phyloP scores from a whole-genome alignment of 2,113 vertebrate species.

The Urocitellus parryii region DNA sequence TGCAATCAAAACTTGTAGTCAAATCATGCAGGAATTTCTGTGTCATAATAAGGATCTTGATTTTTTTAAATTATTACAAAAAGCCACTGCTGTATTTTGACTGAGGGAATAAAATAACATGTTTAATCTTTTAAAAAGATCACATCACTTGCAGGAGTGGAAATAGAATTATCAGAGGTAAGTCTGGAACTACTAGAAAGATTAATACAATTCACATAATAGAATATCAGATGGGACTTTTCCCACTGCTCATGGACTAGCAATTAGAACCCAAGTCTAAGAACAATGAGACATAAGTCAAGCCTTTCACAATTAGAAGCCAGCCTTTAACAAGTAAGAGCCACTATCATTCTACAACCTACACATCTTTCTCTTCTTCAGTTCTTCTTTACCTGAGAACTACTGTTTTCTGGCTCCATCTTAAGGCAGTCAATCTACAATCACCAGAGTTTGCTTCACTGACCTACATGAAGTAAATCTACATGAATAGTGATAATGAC shows the following conservation, averaged over 20 bases:
- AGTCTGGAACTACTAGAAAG: conserved; percentile 20
- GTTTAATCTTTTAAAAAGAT: conserved; percentile 5
- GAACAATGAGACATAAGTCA: neutral
- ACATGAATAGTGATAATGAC: neutral
- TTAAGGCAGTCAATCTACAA: neutral
- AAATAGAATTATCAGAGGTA: neutral
- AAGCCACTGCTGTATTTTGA: neutral
- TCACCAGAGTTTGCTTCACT: neutral
- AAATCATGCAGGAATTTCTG: neutral
- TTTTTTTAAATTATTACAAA: neutral
- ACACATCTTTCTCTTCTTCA: neutral
- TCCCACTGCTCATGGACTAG: neutral
- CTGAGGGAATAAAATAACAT: neutral
- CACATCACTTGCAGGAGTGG: neutral
- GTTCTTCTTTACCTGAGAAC: neutral
- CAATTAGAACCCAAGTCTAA: neutral
- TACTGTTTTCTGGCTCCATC: neutral
- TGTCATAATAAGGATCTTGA: neutral
- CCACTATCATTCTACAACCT: neutral
- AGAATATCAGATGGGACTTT: neutral
- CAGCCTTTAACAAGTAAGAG: neutral
- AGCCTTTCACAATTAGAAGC: conserved; percentile 10
- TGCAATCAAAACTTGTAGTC: neutral
- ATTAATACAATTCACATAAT: neutral
- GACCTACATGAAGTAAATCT: neutral